Evolutionary conservation across 1,140 invertebrate species (phyloP).

Genomic region (Bombus sylvicola): DNA sequence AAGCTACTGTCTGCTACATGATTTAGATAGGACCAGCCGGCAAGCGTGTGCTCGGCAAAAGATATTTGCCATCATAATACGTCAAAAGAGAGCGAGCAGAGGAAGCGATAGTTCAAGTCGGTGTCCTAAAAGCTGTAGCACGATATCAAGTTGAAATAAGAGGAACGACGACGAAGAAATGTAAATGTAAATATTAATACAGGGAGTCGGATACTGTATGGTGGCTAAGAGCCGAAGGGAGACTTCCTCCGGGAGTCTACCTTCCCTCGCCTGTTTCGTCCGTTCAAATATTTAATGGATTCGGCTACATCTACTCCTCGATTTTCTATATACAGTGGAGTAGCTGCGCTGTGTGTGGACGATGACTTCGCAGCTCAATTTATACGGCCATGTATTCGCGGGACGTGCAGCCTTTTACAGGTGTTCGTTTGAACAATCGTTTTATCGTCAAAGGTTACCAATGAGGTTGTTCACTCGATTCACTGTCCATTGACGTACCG

Average conservation of each 20-base stretch:
- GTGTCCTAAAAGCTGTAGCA: conserved; percentile 50
- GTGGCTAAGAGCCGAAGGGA: conserved; percentile 60
- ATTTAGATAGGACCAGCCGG: not conserved
- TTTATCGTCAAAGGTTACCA: conserved; percentile 4
- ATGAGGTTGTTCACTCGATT: not conserved
- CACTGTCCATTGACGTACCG: not conserved
- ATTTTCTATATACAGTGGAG: conserved; percentile 22
- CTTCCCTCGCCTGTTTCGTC: conserved; percentile 61
- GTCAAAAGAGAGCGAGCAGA: not conserved
- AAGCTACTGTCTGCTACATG: not conserved
- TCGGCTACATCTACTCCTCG: conserved; percentile 54
- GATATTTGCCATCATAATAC: conserved; percentile 38
- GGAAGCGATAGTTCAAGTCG: conserved; percentile 50
- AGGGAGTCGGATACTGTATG: conserved; percentile 58
- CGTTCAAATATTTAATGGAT: conserved; percentile 72
- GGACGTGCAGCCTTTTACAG: conserved; percentile 8
- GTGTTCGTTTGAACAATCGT: conserved; percentile 6
- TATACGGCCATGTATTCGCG: not conserved
- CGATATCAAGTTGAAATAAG: conserved; percentile 63
- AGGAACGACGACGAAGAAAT: conserved; percentile 67
- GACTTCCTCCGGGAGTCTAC: conserved; percentile 47
- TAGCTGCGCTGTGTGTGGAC: conserved; percentile 7
- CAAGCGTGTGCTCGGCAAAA: not conserved
- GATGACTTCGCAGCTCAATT: conserved; percentile 30
- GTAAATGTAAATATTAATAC: conserved; percentile 73